phyloP scores from a whole-genome alignment of 2,888 invertebrate species.

The Lapara coniferarum region DNA sequence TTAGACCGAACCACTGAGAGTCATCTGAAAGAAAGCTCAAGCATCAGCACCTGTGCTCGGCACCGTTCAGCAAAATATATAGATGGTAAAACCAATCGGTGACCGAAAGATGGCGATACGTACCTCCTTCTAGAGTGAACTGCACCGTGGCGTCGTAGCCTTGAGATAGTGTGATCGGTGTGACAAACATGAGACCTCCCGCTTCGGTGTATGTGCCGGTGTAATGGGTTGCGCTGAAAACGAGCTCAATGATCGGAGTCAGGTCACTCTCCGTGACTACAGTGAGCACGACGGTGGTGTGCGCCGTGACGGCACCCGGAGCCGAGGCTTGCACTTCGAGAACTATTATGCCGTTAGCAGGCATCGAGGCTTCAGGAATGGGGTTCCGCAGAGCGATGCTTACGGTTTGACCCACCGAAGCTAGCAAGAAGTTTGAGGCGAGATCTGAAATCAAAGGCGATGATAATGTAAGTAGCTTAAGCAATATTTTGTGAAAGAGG shows the following conservation, averaged over 20 bases:
- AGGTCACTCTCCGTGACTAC: conserved; percentile 13
- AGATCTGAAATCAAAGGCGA: conserved; percentile 32
- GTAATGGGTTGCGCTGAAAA: conserved; percentile 42
- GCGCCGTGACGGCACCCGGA: conserved; percentile 27
- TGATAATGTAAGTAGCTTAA: not conserved
- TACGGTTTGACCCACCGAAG: conserved; percentile 30
- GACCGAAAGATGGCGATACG: conserved; percentile 14
- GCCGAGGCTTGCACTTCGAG: conserved; percentile 33
- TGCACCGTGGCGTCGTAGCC: conserved; percentile 44
- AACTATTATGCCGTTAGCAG: conserved; percentile 32
- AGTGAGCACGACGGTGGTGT: conserved; percentile 31
- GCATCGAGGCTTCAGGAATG: conserved; percentile 36
- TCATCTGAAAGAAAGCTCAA: conserved; percentile 41
- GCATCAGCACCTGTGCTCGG: no score
- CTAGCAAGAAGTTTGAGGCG: conserved; percentile 31
- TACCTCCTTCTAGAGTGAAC: conserved; percentile 50
- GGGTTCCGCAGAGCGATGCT: conserved; percentile 29
- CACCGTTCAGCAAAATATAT: no score
- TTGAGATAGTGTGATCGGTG: conserved; percentile 39
- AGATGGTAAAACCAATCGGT: no score
- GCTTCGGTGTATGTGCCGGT: conserved; percentile 43
- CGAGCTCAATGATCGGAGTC: conserved; percentile 37
- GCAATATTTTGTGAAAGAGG: no score
- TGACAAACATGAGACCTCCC: conserved; percentile 39
- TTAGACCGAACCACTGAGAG: conserved; percentile 44